Conservation (phyloP, 2,113 vertebrate species). For the Eptatretus burgeri region DNA sequence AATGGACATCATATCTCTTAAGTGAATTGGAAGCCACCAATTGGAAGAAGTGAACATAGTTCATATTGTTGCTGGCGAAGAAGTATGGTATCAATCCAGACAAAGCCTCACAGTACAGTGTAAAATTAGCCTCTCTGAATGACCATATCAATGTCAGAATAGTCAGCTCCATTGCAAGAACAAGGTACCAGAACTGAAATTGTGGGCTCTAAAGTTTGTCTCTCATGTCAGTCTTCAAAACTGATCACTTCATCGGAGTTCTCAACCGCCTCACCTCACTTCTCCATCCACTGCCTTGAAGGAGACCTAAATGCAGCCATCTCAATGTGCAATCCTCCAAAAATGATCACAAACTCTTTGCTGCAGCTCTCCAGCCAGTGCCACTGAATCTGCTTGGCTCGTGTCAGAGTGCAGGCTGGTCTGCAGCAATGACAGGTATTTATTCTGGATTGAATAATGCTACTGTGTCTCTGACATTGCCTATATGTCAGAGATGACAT, state of each 20-base stretch:
- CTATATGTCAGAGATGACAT: too few species aligned
- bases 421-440: neutral
- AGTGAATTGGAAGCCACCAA: too few species aligned
- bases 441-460: neutral
- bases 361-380: neutral
- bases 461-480: too few species aligned
- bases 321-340: neutral
- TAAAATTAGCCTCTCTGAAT: slow-evolving; percentile 9
- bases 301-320: neutral
- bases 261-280: too few species aligned
- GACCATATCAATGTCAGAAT: slow-evolving; percentile 10
- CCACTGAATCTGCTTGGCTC: neutral
- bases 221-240: too few species aligned
- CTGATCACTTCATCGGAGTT: too few species aligned
- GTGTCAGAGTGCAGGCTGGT: neutral
- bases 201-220: slow-evolving; percentile 8
- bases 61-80: too few species aligned
- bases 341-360: neutral
- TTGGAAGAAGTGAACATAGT: too few species aligned
- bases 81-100: too few species aligned
- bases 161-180: slow-evolving; percentile 8
- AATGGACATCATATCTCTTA: too few species aligned
- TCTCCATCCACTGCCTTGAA: slow-evolving; percentile 1
- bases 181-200: slow-evolving; percentile 9
- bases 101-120: too few species aligned